Evolutionary conservation across 2,888 invertebrate genomes (phyloP).

Genomic region (Oscheius sp.): DNA sequence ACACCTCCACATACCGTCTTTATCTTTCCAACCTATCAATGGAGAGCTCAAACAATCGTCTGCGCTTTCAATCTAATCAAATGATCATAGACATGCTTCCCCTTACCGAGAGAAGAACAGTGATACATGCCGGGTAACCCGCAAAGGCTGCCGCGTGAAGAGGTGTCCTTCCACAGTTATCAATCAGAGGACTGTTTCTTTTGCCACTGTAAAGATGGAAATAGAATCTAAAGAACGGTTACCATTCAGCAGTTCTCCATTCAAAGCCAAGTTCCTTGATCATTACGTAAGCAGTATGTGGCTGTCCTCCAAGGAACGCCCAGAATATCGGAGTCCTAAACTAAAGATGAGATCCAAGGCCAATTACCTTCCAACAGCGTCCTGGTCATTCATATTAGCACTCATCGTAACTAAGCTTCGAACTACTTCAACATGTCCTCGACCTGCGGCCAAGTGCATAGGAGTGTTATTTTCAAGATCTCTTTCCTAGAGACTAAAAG

Average conservation of each 20-base stretch:
- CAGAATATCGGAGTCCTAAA: conserved; percentile 68
- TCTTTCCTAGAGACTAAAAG: conserved; percentile 41
- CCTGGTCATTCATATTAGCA: conserved; percentile 55
- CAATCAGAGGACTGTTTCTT: conserved; percentile 45
- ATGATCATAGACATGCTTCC: not conserved
- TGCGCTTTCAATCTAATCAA: conserved; percentile 55
- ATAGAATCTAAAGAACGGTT: not conserved
- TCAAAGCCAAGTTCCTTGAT: conserved; percentile 61
- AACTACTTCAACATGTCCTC: conserved; percentile 63
- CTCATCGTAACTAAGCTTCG: conserved; percentile 53
- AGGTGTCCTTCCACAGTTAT: conserved; percentile 61
- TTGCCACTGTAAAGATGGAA: not conserved
- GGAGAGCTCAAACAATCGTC: conserved; percentile 47
- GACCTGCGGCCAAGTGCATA: conserved; percentile 66
- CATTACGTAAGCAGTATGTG: conserved; percentile 67
- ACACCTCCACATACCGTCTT: conserved; percentile 34
- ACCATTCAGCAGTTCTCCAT: conserved; percentile 50
- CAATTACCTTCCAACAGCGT: conserved; percentile 42
- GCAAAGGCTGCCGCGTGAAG: conserved; percentile 70
- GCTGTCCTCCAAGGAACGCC: conserved; percentile 70
- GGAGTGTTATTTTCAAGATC: conserved; percentile 59
- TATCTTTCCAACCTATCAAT: conserved; percentile 52
- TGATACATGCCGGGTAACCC: conserved; percentile 65
- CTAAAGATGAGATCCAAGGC: not conserved
- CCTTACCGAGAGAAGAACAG: conserved; percentile 53